These are phyloP conservation scores for Otis tarda DNA, from an alignment of 2,113 vertebrate species.

Conservation along the genomic window DNA sequence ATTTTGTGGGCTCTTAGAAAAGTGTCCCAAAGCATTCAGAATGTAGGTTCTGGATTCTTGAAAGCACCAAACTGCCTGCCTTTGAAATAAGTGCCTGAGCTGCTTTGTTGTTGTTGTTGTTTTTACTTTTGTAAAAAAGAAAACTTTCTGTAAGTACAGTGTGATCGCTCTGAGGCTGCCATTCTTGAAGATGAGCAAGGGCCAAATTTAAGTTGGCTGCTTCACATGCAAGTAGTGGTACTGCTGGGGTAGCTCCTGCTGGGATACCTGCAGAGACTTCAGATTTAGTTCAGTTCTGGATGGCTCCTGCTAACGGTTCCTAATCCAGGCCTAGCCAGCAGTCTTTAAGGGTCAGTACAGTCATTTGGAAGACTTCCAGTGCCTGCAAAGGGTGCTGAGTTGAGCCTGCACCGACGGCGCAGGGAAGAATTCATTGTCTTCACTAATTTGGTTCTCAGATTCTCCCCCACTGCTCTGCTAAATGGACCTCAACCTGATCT, in stretches of 20 bases:
- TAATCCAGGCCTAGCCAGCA: background rate
- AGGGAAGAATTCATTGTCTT: background rate
- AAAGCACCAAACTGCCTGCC: background rate
- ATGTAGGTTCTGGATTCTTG: background rate
- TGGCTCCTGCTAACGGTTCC: background rate
- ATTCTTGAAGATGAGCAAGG: background rate
- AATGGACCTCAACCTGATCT: conserved; percentile 38
- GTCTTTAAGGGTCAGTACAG: background rate
- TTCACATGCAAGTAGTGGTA: too few relatives aligned
- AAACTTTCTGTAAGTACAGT: background rate
- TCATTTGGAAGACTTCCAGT: background rate
- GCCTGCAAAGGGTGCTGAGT: background rate
- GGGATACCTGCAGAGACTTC: background rate
- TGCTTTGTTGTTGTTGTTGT: background rate
- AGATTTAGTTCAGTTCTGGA: background rate
- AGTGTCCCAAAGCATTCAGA: background rate
- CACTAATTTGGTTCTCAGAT: conserved; percentile 8
- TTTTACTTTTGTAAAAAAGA: background rate
- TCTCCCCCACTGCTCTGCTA: conserved; percentile 40
- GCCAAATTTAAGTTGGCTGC: background rate
- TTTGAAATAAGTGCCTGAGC: background rate
- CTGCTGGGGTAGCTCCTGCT: too few relatives aligned
- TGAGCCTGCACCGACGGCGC: background rate
- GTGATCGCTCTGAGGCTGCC: background rate
- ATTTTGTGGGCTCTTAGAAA: background rate